These are phyloP conservation scores for Periophthalmus modestus DNA, from an alignment of 2,113 vertebrate species.

Conservation along the genomic window DNA sequence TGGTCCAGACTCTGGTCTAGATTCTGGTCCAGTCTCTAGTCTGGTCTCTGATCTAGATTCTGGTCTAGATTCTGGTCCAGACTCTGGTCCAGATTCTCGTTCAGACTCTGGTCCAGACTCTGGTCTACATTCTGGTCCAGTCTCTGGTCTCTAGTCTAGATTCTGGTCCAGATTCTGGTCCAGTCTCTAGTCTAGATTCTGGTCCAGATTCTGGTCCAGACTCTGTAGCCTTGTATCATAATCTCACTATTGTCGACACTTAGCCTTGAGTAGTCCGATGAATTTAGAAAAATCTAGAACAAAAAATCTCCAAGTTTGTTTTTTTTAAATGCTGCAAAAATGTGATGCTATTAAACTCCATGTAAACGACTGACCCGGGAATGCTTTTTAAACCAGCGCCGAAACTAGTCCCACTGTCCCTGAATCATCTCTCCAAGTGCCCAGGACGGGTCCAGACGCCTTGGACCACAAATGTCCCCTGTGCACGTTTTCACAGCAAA, in stretches of 20 bases:
- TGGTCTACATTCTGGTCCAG: too few relatives aligned
- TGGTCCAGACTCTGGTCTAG: too few relatives aligned
- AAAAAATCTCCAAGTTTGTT: slow-evolving; percentile 18
- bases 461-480: background rate
- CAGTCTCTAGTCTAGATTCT: too few relatives aligned
- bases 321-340: slow-evolving; percentile 40
- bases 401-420: slow-evolving; percentile 7
- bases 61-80: too few relatives aligned
- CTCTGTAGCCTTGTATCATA: slow-evolving; percentile 36
- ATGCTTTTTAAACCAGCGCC: slow-evolving; percentile 8
- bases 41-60: too few relatives aligned
- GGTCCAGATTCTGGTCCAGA: background rate
- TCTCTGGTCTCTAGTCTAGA: too few relatives aligned
- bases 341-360: slow-evolving; percentile 23
- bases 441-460: slow-evolving; percentile 4
- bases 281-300: slow-evolving; percentile 47
- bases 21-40: too few relatives aligned
- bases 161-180: too few relatives aligned
- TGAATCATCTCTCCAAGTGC: slow-evolving; percentile 5
- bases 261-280: slow-evolving; percentile 31
- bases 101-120: background rate
- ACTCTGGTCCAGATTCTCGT: too few relatives aligned
- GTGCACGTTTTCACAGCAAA: background rate
- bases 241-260: slow-evolving; percentile 14
- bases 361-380: slow-evolving; percentile 15